These are phyloP conservation scores for Nephila pilipes DNA, from an alignment of 1,140 invertebrate species.

Conservation along the genomic window DNA sequence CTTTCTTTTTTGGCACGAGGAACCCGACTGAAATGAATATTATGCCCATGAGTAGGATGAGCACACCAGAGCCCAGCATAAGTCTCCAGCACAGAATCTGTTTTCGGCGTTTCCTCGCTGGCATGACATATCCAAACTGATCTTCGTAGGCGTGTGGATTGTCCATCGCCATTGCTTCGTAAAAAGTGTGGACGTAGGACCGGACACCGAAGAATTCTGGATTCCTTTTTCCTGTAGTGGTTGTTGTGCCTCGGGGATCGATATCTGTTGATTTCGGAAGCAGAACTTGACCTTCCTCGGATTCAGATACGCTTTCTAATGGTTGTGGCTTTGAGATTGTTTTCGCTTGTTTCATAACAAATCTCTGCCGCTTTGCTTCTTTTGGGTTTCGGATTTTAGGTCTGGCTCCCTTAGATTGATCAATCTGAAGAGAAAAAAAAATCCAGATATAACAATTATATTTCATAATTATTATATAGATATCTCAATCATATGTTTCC, in stretches of 20 bases:
- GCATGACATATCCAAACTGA: slow-evolving; percentile 24
- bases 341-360: slow-evolving; percentile 65
- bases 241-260: not conserved
- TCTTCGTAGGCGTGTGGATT: slow-evolving; percentile 75
- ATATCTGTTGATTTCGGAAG: not conserved
- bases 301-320: slow-evolving; percentile 71
- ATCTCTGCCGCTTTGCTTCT: slow-evolving; percentile 57
- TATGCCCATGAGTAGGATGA: slow-evolving; percentile 82
- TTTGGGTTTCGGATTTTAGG: slow-evolving; percentile 67
- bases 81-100: slow-evolving; percentile 51
- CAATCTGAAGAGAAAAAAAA: slow-evolving; percentile 23
- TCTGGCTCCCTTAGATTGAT: slow-evolving; percentile 66
- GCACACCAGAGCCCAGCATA: slow-evolving; percentile 78
- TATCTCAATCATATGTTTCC: not conserved
- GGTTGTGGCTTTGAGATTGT: slow-evolving; percentile 55
- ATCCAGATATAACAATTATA: not conserved
- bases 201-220: slow-evolving; percentile 78
- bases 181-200: slow-evolving; percentile 78
- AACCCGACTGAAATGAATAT: slow-evolving; percentile 83
- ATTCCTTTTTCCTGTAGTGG: not conserved
- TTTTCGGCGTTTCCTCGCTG: slow-evolving; percentile 25
- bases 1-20: slow-evolving; percentile 82
- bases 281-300: slow-evolving; percentile 38
- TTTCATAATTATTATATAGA: not conserved
- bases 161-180: slow-evolving; percentile 76